A percentile compares a stretch with the other conserved stretches of the same genome.
phyloP scores from a whole-genome alignment of 2,113 vertebrate genomes.

The Rhipidura dahli region DNA sequence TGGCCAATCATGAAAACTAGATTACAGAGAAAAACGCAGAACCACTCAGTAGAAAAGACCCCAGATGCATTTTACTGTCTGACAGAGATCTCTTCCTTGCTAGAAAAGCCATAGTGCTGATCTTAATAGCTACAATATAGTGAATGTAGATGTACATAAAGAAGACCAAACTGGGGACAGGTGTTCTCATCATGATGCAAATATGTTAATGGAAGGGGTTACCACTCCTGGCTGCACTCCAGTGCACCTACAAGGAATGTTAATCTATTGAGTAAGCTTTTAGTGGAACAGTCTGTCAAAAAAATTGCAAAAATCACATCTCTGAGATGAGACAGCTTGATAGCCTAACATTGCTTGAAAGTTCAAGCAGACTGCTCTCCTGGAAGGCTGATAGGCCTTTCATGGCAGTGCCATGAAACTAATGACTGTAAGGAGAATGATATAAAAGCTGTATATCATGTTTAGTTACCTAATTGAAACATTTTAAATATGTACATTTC shows the following conservation, averaged over 20 bases:
- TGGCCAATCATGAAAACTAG: not conserved
- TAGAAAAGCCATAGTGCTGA: not conserved
- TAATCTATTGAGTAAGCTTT: not conserved
- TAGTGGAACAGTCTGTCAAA: not conserved
- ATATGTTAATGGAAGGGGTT: not conserved
- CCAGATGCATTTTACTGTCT: not conserved
- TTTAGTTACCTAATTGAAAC: not conserved
- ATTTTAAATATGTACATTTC: not conserved
- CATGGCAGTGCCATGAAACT: not conserved
- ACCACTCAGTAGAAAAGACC: not conserved
- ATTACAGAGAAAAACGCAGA: not conserved
- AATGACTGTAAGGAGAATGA: not conserved
- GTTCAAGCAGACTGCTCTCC: not conserved
- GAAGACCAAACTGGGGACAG: not conserved
- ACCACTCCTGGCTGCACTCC: not conserved
- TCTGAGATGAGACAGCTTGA: not conserved
- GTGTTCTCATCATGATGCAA: not conserved
- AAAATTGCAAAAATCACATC: not conserved
- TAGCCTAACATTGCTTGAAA: not conserved
- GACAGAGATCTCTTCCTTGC: not conserved
- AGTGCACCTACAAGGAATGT: fast-evolving
- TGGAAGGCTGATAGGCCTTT: not conserved
- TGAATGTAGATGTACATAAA: not conserved
- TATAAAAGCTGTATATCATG: not conserved
- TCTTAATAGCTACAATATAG: not conserved